A percentile compares a stretch with the other conserved stretches of the same genome.
Conservation (phyloP, 2,797 vertebrate genomes). For the Myripristis jacobus region DNA sequence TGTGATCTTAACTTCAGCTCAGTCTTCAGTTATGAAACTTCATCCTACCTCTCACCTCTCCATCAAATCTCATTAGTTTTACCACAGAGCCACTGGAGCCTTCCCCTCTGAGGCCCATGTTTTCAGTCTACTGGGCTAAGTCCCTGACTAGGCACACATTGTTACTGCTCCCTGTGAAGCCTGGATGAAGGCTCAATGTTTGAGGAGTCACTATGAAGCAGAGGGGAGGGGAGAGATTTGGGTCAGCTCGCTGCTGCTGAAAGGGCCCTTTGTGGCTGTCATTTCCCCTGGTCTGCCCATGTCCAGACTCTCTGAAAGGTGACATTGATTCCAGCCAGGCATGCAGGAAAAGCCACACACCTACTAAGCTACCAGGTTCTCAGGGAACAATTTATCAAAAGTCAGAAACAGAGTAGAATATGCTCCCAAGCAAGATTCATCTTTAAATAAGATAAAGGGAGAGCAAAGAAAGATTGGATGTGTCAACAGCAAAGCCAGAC, state of each 20-base stretch:
- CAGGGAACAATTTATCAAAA: conserved; percentile 63
- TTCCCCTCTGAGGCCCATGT: conserved; percentile 8
- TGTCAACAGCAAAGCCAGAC: conserved; percentile 35
- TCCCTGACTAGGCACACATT: conserved; percentile 49
- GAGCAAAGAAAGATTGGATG: not conserved
- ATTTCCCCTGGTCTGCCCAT: conserved; percentile 50
- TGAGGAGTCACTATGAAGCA: conserved; percentile 54
- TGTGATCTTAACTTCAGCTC: conserved; percentile 21
- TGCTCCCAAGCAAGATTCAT: conserved; percentile 31
- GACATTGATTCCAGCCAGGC: conserved; percentile 79
- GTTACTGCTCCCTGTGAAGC: conserved; percentile 55
- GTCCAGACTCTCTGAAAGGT: conserved; percentile 79
- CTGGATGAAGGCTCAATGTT: conserved; percentile 63
- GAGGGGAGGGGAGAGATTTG: conserved; percentile 27
- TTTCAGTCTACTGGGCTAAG: conserved; percentile 37
- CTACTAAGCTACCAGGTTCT: conserved; percentile 60
- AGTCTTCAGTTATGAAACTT: conserved; percentile 19
- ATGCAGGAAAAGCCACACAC: conserved; percentile 69
- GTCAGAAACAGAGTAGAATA: conserved; percentile 28
- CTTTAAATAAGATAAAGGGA: conserved; percentile 14
- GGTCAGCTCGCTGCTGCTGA: conserved; percentile 76
- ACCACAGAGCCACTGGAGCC: conserved; percentile 39
- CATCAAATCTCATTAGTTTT: conserved; percentile 49
- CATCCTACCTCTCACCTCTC: conserved; percentile 31
- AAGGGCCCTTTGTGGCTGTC: conserved; percentile 81